A percentile compares a stretch with the other conserved stretches of the same genome.
phyloP scores from a whole-genome alignment of 2,797 vertebrate species.

The Falco concolor region DNA sequence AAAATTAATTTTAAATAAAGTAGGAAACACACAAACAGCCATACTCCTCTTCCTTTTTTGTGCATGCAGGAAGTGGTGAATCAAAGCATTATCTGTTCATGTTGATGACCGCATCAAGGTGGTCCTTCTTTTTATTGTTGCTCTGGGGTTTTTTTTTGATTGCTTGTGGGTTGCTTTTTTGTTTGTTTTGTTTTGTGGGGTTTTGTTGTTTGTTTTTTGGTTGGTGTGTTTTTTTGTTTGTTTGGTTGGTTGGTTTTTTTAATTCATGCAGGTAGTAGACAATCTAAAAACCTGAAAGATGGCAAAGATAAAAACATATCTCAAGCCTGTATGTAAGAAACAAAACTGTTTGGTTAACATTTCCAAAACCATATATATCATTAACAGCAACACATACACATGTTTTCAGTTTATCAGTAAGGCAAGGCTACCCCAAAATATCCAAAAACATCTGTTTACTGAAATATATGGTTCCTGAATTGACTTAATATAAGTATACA shows the following conservation, averaged over 20 bases:
- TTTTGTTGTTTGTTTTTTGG: too few species aligned
- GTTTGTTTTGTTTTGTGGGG: not conserved
- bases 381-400: not conserved
- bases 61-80: not conserved
- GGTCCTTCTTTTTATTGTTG: not conserved
- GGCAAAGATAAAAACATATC: not conserved
- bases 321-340: not conserved
- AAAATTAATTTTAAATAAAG: not conserved
- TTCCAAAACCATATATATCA: not conserved
- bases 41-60: not conserved
- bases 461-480: not conserved
- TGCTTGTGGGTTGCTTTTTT: not conserved
- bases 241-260: not conserved
- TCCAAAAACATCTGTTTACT: not conserved
- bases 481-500: not conserved
- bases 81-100: not conserved
- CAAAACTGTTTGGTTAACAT: not conserved
- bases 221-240: too few species aligned
- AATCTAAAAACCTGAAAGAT: not conserved
- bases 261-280: not conserved
- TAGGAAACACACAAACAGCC: not conserved
- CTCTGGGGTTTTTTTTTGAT: not conserved
- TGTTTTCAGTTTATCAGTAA: not conserved
- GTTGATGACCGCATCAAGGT: not conserved
- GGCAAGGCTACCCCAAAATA: not conserved